phyloP scores from a whole-genome alignment of 2,113 vertebrate species.

The Aldabrachelys gigantea region DNA sequence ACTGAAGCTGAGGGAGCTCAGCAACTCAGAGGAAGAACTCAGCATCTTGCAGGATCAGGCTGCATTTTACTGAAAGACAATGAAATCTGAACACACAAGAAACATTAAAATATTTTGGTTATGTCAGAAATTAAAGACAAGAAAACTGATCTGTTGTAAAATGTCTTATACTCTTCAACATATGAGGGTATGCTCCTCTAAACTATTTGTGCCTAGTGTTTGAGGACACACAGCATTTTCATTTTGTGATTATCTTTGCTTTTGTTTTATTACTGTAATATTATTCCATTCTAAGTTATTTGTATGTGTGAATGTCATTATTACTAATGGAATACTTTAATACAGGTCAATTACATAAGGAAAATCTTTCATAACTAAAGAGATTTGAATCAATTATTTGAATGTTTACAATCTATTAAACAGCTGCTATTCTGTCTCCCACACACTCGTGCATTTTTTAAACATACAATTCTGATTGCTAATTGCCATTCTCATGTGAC shows the following conservation, averaged over 20 bases:
- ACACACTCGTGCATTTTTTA: neutral
- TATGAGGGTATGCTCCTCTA: neutral
- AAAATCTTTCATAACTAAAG: neutral
- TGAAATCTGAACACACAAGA: neutral
- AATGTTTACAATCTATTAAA: neutral
- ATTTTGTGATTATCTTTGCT: neutral
- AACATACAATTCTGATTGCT: neutral
- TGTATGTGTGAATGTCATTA: neutral
- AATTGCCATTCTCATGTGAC: neutral
- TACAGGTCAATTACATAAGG: neutral
- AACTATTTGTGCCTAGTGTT: neutral
- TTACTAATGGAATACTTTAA: neutral
- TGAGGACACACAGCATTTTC: neutral
- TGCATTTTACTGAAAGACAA: neutral
- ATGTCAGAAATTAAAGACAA: neutral
- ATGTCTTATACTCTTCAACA: neutral
- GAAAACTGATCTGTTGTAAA: neutral
- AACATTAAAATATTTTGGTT: neutral
- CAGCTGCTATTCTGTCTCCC: neutral
- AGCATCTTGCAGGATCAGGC: neutral
- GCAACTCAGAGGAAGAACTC: neutral
- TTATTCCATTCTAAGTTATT: neutral
- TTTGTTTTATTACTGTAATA: neutral
- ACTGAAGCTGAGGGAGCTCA: neutral
- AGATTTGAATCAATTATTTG: constrained; percentile 1